Evolutionary conservation across 92 coral and sea anemone genomes (phyloP).

Genomic region (Phenganax stokvisi): DNA sequence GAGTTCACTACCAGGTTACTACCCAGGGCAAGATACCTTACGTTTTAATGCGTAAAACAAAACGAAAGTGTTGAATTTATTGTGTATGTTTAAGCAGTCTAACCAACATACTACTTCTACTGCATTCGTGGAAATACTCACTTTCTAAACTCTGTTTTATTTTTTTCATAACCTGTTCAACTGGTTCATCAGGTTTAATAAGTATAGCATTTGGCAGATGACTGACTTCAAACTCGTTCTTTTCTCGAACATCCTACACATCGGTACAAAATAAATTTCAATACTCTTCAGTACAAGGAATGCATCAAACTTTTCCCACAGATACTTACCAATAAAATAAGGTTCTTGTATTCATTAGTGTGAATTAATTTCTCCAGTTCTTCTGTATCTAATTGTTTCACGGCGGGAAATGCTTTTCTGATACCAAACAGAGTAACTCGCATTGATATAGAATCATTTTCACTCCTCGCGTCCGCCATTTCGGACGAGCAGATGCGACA

Average conservation of each 20-base stretch:
- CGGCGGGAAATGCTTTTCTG: slow-evolving; percentile 62
- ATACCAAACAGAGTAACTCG: slow-evolving; percentile 41
- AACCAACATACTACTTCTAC: background rate
- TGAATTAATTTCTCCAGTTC: slow-evolving; percentile 54
- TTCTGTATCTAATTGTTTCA: slow-evolving; percentile 63
- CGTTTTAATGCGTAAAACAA: too few relatives aligned
- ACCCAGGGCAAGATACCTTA: too few relatives aligned
- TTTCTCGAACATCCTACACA: slow-evolving; percentile 72
- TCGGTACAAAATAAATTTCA: background rate
- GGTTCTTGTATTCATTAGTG: slow-evolving; percentile 27
- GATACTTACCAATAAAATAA: slow-evolving; percentile 56
- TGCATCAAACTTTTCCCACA: background rate
- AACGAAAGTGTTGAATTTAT: too few relatives aligned
- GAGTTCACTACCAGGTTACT: background rate
- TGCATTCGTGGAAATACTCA: slow-evolving; percentile 31
- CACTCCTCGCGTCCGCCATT: background rate
- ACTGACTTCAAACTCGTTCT: slow-evolving; percentile 66
- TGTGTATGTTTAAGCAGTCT: too few relatives aligned
- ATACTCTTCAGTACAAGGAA: background rate
- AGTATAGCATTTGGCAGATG: slow-evolving; percentile 58
- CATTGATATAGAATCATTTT: background rate
- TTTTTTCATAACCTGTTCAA: slow-evolving; percentile 51
- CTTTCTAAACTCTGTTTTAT: slow-evolving; percentile 44
- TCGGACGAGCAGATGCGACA: background rate
- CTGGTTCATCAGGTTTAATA: slow-evolving; percentile 60